Evolutionary conservation across 37 sponge, comb jelly and placozoan genomes (phyloP).

Genomic region (Chondrosia reniformis): DNA sequence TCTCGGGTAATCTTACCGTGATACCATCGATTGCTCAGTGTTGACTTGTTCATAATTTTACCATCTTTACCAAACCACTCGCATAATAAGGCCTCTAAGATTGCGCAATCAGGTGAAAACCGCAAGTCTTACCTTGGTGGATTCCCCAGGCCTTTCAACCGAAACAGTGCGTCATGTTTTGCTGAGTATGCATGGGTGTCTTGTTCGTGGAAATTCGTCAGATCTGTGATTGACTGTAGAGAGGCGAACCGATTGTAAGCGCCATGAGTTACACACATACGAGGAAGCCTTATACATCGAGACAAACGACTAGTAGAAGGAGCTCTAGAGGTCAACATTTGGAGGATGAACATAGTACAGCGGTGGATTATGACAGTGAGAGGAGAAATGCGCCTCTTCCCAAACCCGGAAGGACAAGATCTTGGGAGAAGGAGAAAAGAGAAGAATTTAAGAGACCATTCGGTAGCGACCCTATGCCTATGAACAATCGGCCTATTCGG

Average conservation of each 20-base stretch:
- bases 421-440: not conserved
- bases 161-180: too few species aligned
- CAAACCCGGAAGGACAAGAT: too few species aligned
- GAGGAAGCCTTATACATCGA: not conserved
- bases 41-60: constrained; percentile 56
- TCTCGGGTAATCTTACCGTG: constrained; percentile 84
- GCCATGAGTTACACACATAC: not conserved
- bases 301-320: not conserved
- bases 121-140: too few species aligned
- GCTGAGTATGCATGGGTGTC: too few species aligned
- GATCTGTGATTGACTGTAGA: not conserved
- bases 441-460: not conserved
- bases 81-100: too few species aligned
- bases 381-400: too few species aligned
- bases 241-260: not conserved
- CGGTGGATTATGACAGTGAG: too few species aligned
- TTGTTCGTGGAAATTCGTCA: not conserved
- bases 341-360: not conserved
- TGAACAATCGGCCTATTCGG: too few species aligned
- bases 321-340: not conserved
- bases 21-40: constrained; percentile 60
- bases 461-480: not conserved
- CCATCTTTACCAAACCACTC: too few species aligned
- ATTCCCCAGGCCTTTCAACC: too few species aligned
- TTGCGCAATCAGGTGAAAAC: too few species aligned